Evolutionary conservation across 1,140 invertebrate species (phyloP), one percentile per base, ranked within the genome.

Genomic region (Trichonephila inaurata): DNA sequence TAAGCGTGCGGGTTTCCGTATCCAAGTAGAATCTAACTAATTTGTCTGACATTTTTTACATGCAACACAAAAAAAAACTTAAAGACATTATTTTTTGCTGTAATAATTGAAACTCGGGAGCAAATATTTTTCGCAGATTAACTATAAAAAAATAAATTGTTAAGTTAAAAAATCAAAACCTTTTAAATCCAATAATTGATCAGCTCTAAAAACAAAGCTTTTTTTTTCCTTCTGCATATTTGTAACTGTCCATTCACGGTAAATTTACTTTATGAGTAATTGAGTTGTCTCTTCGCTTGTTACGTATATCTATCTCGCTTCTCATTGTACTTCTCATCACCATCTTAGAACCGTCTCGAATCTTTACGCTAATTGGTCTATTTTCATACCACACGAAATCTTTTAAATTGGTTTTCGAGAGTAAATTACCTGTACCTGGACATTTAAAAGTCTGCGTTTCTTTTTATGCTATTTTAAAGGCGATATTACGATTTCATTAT

Each of bases 61-160:
- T 12, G 51, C 51, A 51, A 51, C 51, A 51, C 5, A 10, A 51
- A 8, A 51, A 51, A 51, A 51, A 10, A n/a, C n/a, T 10, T 5
- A 7, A 51, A 40, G 33, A 51, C 51, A 69, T 12, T 8, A 10
- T 69, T 69, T 69, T 66, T 66, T 66, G 14, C 28, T 69, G 7
- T 12, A 58, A 10, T 83, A 83, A 83, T 83, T 58, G 82, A 83
- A 83, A 58, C 24, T 7, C 19, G 51, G 51, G 51, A 83, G 58
- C n/a, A 83, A 51, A 83, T 83, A 51, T 12, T 58, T 83, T 83
- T 16, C 44, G 82, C 82, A 83, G 82, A 83, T 83, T 21, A 33
- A 16, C 33, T 77, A 6, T n/a, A 10, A 83, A 21, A 60, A 5
- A 21, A n/a, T 19, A n/a, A 16, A 58, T n/a, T 58, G 24, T 83